These are phyloP conservation scores for Sminthurinus aureus DNA, from an alignment of 2,888 invertebrate genomes.

Conservation along the genomic window DNA sequence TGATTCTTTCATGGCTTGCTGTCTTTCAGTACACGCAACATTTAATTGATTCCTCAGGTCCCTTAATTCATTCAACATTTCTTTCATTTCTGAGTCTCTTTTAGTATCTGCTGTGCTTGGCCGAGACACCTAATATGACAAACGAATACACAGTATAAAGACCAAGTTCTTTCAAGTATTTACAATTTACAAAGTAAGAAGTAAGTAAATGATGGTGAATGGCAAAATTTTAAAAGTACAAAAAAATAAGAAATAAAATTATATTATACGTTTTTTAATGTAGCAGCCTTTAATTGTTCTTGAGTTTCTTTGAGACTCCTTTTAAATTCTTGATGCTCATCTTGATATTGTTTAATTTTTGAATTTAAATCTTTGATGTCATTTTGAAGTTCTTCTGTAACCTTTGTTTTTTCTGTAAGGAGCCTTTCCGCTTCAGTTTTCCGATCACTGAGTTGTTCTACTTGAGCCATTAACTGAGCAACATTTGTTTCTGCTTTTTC, in stretches of 20 bases:
- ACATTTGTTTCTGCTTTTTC: constrained; percentile 48
- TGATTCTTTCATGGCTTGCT: constrained; percentile 52
- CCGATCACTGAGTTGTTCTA: constrained; percentile 39
- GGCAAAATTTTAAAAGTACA: not conserved
- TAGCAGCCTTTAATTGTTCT: constrained; percentile 48
- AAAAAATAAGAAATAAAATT: no score
- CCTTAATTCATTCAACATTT: constrained; percentile 50
- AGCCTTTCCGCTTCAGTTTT: constrained; percentile 40
- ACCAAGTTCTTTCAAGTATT: not conserved
- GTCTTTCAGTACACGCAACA: constrained; percentile 49
- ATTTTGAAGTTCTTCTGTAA: constrained; percentile 50
- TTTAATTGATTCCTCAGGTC: constrained; percentile 53
- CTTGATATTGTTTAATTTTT: constrained; percentile 46
- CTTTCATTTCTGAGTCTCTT: constrained; percentile 48
- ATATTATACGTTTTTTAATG: constrained; percentile 20
- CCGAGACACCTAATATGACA: constrained; percentile 18
- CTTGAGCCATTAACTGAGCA: constrained; percentile 44
- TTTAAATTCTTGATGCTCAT: constrained; percentile 54
- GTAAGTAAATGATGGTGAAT: not conserved
- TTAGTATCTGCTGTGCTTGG: constrained; percentile 30
- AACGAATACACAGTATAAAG: not conserved
- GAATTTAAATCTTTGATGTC: constrained; percentile 48
- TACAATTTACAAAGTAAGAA: not conserved
- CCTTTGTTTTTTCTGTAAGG: constrained; percentile 31
- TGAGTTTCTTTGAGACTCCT: constrained; percentile 53